These are phyloP conservation scores for Stictonetta naevosa DNA, from an alignment of 2,113 vertebrate species.

Conservation along the genomic window DNA sequence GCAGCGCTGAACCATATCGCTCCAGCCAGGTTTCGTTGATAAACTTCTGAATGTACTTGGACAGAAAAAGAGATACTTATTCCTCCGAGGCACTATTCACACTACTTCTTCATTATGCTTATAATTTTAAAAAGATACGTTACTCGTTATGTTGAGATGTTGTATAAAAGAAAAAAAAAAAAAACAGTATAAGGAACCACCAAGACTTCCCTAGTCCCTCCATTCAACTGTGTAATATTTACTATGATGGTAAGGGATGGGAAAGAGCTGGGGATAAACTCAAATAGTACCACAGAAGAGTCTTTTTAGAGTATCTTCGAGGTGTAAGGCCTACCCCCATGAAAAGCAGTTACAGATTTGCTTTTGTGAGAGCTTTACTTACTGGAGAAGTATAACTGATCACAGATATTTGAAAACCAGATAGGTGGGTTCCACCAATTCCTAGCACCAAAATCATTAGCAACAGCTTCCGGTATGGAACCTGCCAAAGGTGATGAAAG, in stretches of 20 bases:
- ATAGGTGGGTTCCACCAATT: slow-evolving; percentile 82
- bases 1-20: slow-evolving; percentile 60
- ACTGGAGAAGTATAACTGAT: slow-evolving; percentile 83
- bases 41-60: slow-evolving; percentile 83
- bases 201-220: neutral
- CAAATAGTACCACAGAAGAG: neutral
- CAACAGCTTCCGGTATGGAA: slow-evolving; percentile 29
- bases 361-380: slow-evolving; percentile 50
- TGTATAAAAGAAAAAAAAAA: neutral
- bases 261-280: neutral
- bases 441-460: slow-evolving; percentile 73
- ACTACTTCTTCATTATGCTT: neutral
- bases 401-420: slow-evolving; percentile 82
- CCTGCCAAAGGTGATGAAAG: slow-evolving; percentile 1
- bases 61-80: neutral
- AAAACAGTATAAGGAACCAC: neutral
- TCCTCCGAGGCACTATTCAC: neutral
- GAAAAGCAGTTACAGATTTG: neutral
- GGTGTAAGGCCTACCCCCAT: neutral
- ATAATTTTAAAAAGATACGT: neutral
- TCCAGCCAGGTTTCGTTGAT: slow-evolving; percentile 82
- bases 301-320: neutral
- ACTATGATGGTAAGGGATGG: neutral
- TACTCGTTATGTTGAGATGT: neutral
- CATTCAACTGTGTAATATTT: neutral